Base-by-base conservation (phyloP, 2,888 invertebrate genomes). In the Escarpia spicata region DNA sequence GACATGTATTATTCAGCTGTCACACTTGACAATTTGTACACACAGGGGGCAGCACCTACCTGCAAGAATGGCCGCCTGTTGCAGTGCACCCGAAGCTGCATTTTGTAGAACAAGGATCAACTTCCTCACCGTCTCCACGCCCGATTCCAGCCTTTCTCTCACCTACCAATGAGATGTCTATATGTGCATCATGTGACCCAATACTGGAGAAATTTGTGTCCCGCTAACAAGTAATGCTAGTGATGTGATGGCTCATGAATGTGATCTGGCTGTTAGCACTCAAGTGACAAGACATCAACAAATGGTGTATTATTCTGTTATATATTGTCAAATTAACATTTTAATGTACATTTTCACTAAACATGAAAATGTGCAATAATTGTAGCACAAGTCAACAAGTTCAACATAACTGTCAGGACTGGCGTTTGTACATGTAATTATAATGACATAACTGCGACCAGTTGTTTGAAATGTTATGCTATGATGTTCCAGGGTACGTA, bases 11-110 rank as follows among this genome's bases (percentile, higher is more conserved):
- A 75, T n/a, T 26, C 75, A 3, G 26, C 75, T 26, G 15, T 60
- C 6, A 75, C 19, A 75, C 6, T 75, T 75, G 75, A 15, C 6
- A n/a, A 75, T 75, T n/a, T 75, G 75, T 75, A 26, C 75, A 75
- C 75, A 26, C 19, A 45, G 75, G 75, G n/a, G n/a, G 75, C 75
- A 75, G 91, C 43, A 92, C 93, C 37, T 91, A 93, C 94, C 94
- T 58, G 93, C 92, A 43, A 94, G 93, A 12, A 94, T 92, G 12
- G 93, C 93, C 8, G 93, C 92, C 92, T 94, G 94, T 90, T 93
- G 93, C 90, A 92, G 91, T 19, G 93, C 93, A 2, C 93, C 93
- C 4, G 92, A 15, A 10, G 92, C 92, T 10, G 92, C 91, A 90
- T 92, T 91, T 52, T 93, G 92, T 58, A 94, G 91, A 15, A 93